Base-by-base conservation (phyloP, 2,888 invertebrate species). In the Gortyna flavago region DNA sequence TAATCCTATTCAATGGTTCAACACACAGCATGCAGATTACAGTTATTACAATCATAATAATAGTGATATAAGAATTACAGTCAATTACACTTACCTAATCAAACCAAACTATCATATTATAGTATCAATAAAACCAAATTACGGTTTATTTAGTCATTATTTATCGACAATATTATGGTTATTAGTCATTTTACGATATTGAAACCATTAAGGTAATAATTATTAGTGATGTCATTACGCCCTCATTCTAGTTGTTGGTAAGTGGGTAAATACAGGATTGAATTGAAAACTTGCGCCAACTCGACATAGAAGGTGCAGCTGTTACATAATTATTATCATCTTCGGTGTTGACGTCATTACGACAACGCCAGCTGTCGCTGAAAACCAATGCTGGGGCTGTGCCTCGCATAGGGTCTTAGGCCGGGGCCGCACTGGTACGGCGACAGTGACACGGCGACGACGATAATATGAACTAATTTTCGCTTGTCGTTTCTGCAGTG, bases 121-220 rank as follows among this genome's bases (percentile, higher is more conserved):
- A n/a, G 57, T 66, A 76, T 67, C 73, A 72, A 74, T 85, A 74
- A 85, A 83, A 80, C 44, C 35, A 74, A 80, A 74, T 83, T 70
- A 82, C 16, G 29, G 62, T n/a, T 77, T 44, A 81, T 77, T 72
- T 41, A 57, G 68, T 48, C 65, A 67, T 81, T 71, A 85, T 85
- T 73, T 81, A 83, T 57, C 35, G 35, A 29, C 59, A 48, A 29
- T 48, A 85, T 62, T 59, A 74, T 68, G n/a, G 21, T 83, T 71
- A 85, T 77, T 77, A 77, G 66, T 51, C 57, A 64, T 65, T 72
- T 85, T 77, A 83, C 68, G 82, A 74, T 62, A 61, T 29, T 29
- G 29, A 48, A 71, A 41, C 74, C 85, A 83, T 81, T 85, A 85
- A 48, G 38, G 16, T 35, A 13, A 85, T 35, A 13, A 85, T 72